Evolutionary conservation across 2,797 vertebrate genomes (phyloP).

Genomic region (Tangara arthus): DNA sequence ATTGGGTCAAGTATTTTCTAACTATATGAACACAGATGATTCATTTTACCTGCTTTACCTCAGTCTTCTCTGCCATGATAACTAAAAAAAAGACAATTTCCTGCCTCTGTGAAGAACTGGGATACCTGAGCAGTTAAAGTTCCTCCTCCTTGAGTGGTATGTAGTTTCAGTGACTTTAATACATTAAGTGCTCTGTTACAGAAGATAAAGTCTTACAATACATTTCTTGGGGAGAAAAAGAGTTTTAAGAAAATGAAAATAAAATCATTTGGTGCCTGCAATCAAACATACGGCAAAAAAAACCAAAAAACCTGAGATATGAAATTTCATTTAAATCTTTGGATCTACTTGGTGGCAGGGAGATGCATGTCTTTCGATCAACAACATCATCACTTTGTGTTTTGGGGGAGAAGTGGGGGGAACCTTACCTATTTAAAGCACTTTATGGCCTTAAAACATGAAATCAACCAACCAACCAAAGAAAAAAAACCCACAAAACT

Average conservation of each 20-base stretch:
- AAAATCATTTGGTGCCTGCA: neutral
- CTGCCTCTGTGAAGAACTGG: neutral
- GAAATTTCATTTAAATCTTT: neutral
- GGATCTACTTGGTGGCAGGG: neutral
- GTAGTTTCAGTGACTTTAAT: neutral
- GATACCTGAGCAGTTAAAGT: neutral
- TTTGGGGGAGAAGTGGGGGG: accelerated
- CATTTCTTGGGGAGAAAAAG: accelerated
- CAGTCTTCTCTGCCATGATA: neutral
- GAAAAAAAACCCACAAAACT: accelerated
- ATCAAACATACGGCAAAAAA: neutral
- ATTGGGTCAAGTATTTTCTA: neutral
- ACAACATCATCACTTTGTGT: accelerated
- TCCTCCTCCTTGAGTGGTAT: neutral
- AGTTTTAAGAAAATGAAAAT: accelerated
- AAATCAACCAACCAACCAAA: neutral
- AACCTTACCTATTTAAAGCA: neutral
- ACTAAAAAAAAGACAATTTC: neutral
- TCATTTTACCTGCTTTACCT: neutral
- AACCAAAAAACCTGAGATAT: neutral
- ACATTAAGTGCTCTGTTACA: neutral
- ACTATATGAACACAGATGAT: neutral
- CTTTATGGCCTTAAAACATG: neutral
- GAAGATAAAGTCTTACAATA: neutral
- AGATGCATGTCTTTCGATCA: neutral